Percentiles rank a stretch among this genome's conserved stretches.
Evolutionary conservation across 2,797 vertebrate genomes (phyloP).

Genomic region (Novumbra hubbsi): DNA sequence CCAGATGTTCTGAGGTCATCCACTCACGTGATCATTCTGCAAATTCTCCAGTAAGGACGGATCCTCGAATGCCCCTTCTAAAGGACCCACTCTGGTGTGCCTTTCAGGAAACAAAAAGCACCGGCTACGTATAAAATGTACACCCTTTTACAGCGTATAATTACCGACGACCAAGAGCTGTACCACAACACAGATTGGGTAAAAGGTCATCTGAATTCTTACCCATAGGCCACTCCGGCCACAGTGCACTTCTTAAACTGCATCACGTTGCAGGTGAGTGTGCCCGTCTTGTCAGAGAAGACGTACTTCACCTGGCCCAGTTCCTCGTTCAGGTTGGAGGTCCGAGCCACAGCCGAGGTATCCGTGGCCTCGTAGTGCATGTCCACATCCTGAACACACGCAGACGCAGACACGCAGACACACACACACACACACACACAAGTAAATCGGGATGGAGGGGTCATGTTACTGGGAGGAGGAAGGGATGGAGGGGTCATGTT

Average conservation of each 20-base stretch:
- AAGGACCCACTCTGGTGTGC: slow-evolving; percentile 2
- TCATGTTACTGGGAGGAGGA: too few relatives aligned
- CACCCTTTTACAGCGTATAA: too few relatives aligned
- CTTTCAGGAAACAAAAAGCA: background rate
- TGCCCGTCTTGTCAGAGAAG: slow-evolving; percentile 51
- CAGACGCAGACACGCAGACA: background rate
- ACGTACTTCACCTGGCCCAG: slow-evolving; percentile 91
- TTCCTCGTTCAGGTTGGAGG: slow-evolving; percentile 89
- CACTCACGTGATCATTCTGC: slow-evolving; percentile 21
- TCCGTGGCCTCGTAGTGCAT: slow-evolving; percentile 85
- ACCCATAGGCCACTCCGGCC: slow-evolving; percentile 79
- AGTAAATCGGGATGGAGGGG: too few relatives aligned
- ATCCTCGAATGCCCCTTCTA: slow-evolving; percentile 20
- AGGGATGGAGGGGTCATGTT: too few relatives aligned
- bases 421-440: too few relatives aligned
- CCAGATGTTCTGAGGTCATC: background rate
- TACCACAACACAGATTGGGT: too few relatives aligned
- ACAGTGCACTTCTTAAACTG: slow-evolving; percentile 90
- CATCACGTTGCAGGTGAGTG: slow-evolving; percentile 89
- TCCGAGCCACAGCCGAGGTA: slow-evolving; percentile 84
- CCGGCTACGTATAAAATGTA: background rate
- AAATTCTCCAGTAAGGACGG: slow-evolving; percentile 19
- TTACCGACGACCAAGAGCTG: too few relatives aligned
- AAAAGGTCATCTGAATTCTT: background rate
- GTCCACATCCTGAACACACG: slow-evolving; percentile 76